These are phyloP conservation scores for Clunio marinus DNA, from an alignment of 2,888 invertebrate genomes.

Conservation along the genomic window DNA sequence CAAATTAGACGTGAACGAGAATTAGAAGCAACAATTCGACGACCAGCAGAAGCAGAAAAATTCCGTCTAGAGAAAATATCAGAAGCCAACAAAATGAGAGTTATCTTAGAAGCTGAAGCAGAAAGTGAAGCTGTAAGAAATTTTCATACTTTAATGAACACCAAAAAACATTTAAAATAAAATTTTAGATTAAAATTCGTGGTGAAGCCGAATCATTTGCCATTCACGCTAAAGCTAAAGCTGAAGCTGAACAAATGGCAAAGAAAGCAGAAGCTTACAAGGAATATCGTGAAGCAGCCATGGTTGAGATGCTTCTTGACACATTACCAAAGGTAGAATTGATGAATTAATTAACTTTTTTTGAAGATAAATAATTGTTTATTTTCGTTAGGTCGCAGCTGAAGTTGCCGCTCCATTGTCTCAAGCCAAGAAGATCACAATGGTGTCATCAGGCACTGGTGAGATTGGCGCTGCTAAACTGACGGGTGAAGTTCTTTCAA, in stretches of 20 bases:
- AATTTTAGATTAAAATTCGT: constrained; percentile 60
- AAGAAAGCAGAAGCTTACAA: constrained; percentile 97
- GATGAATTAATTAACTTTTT: constrained; percentile 36
- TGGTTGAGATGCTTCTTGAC: constrained; percentile 95
- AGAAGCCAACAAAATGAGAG: constrained; percentile 82
- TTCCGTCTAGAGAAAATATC: constrained; percentile 85
- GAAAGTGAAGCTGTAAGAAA: constrained; percentile 86
- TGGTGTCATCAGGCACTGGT: constrained; percentile 89
- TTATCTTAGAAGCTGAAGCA: constrained; percentile 92
- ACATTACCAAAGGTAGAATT: constrained; percentile 81
- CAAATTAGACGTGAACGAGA: constrained; percentile 87
- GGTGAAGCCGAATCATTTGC: constrained; percentile 91
- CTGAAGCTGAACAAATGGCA: constrained; percentile 95
- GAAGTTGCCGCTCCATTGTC: constrained; percentile 94
- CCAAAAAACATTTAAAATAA: too few relatives aligned
- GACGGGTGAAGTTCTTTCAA: constrained; percentile 88
- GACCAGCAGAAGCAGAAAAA: constrained; percentile 96
- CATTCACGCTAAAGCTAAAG: constrained; percentile 88
- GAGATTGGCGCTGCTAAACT: constrained; percentile 92
- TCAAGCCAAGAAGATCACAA: constrained; percentile 91
- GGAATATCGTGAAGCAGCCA: constrained; percentile 92
- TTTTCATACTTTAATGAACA: too few relatives aligned
- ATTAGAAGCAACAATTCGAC: constrained; percentile 85
- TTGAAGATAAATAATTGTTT: constrained; percentile 33
- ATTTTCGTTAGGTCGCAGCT: constrained; percentile 72